Evolutionary conservation across 2,113 vertebrate genomes (phyloP).

Genomic region (Pithys albifrons): DNA sequence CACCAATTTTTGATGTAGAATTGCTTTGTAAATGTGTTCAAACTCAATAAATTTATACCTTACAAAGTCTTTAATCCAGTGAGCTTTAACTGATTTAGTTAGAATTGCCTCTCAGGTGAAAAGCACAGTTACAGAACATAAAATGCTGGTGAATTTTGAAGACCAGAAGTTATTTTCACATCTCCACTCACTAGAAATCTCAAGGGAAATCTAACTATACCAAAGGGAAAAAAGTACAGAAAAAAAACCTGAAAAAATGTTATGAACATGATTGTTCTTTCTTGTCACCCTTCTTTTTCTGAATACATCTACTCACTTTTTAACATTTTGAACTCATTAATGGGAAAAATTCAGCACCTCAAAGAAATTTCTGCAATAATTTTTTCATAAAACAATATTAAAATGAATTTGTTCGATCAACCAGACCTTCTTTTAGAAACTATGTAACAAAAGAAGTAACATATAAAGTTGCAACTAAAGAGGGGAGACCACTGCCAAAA

Average conservation of each 20-base stretch:
- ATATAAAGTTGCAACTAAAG: not conserved
- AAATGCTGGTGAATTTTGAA: not conserved
- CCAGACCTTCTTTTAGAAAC: not conserved
- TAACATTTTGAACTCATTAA: not conserved
- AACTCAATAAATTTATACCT: not conserved
- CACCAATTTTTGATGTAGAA: not conserved
- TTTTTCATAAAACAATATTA: not conserved
- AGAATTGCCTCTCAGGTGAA: not conserved
- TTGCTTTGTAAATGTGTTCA: not conserved
- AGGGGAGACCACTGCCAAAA: not conserved
- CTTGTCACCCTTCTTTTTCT: not conserved
- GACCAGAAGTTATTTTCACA: not conserved
- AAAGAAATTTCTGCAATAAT: not conserved
- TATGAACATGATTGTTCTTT: not conserved
- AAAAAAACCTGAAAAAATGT: not conserved
- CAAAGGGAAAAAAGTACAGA: fast-evolving
- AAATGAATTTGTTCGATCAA: not conserved
- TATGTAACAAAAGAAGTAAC: not conserved
- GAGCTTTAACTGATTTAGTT: not conserved
- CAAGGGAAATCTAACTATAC: not conserved
- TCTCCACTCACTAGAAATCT: not conserved
- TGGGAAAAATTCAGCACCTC: not conserved
- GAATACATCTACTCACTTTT: not conserved
- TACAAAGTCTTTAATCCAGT: not conserved
- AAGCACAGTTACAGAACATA: not conserved